These are phyloP conservation scores for Cyanoderma ruficeps DNA, from an alignment of 2,113 vertebrate genomes.

Conservation along the genomic window DNA sequence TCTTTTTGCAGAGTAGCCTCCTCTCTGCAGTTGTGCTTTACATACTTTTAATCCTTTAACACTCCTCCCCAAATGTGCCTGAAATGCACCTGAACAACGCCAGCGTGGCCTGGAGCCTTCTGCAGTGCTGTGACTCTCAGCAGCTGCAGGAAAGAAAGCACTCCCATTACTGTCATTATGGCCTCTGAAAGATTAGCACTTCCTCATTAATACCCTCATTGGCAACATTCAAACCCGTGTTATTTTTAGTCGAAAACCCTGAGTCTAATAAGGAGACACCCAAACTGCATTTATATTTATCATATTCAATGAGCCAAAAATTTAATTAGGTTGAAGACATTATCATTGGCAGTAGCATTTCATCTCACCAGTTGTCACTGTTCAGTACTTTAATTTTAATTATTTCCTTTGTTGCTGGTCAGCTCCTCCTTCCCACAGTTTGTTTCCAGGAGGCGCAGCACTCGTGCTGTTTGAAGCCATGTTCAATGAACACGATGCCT, in stretches of 20 bases:
- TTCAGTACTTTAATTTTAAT: slow-evolving; percentile 38
- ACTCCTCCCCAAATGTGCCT: not conserved
- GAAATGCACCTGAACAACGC: not conserved
- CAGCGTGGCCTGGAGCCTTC: not conserved
- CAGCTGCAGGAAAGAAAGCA: not conserved
- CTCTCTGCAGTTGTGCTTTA: not conserved
- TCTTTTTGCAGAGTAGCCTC: not conserved
- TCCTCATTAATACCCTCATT: not conserved
- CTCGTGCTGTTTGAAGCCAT: not conserved
- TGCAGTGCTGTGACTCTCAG: not conserved
- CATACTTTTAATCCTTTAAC: not conserved
- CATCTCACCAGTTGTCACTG: slow-evolving; percentile 35
- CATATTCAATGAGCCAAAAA: slow-evolving; percentile 64
- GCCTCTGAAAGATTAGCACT: not conserved
- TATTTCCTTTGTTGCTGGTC: slow-evolving; percentile 25
- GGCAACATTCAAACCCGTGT: not conserved
- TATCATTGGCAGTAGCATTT: slow-evolving; percentile 21
- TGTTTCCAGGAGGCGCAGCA: not conserved
- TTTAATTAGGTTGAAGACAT: slow-evolving; percentile 60
- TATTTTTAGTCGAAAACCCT: not conserved
- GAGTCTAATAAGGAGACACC: not conserved
- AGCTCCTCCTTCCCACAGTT: not conserved
- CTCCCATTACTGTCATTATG: not conserved
- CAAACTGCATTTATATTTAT: slow-evolving; percentile 53
- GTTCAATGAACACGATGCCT: not conserved